These are phyloP conservation scores for Calameuta idolon DNA, from an alignment of 2,888 invertebrate species.

Conservation along the genomic window DNA sequence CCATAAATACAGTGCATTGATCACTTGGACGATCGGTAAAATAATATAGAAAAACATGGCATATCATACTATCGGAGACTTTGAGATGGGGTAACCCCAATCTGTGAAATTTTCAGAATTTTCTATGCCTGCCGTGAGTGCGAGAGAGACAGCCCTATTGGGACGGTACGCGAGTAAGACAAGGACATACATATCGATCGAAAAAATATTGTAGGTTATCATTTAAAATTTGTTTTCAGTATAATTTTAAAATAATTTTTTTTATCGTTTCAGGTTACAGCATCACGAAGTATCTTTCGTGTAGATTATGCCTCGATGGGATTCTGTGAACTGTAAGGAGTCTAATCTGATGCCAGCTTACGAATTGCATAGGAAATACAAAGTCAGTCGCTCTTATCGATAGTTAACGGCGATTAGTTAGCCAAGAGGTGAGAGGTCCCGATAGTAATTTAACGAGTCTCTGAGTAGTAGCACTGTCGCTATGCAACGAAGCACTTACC, in stretches of 20 bases:
- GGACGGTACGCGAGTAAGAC: not conserved
- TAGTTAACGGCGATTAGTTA: not conserved
- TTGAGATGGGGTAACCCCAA: too few relatives aligned
- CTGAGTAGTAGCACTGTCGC: slow-evolving; percentile 16
- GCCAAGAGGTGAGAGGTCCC: slow-evolving; percentile 31
- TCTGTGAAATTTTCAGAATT: not conserved
- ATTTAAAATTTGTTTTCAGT: too few relatives aligned
- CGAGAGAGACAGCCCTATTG: not conserved
- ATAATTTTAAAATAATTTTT: too few relatives aligned
- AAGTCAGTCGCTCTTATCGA: not conserved
- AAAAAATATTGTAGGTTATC: not conserved
- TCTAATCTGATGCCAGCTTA: not conserved
- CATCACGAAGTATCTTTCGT: not conserved
- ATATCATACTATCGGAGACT: not conserved
- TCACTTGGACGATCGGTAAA: not conserved
- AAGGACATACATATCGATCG: not conserved
- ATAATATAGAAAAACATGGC: not conserved
- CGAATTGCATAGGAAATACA: not conserved
- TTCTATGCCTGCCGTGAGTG: not conserved
- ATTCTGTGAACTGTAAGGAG: not conserved
- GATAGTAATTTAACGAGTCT: slow-evolving; percentile 36
- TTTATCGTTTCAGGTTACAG: not conserved
- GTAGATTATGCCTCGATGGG: not conserved
- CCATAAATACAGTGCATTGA: not conserved
- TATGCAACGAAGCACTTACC: slow-evolving; percentile 31